Conservation (phyloP, 2,888 invertebrate species). For the Digitonthophagus gazella region DNA sequence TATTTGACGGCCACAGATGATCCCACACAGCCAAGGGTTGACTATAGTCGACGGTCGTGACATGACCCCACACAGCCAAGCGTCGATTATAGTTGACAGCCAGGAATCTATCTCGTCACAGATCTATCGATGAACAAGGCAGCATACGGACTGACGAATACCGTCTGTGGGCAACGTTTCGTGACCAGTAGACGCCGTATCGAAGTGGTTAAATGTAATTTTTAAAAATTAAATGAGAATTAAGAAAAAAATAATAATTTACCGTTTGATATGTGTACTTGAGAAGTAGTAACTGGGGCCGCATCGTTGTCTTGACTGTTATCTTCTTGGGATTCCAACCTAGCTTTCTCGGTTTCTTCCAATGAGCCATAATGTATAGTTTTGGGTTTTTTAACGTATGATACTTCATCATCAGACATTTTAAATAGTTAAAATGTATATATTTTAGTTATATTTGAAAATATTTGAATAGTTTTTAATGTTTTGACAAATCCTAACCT, state of each 20-base stretch:
- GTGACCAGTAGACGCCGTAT: too few species aligned
- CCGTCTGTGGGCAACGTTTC: too few species aligned
- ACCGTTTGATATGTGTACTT: constrained; percentile 69
- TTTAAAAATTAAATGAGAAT: too few species aligned
- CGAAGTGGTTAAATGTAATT: too few species aligned
- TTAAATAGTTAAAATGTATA: constrained; percentile 20
- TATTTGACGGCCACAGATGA: too few species aligned
- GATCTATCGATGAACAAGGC: too few species aligned
- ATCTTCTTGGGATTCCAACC: constrained; percentile 62
- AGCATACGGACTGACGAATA: too few species aligned
- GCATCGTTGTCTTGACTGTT: constrained; percentile 58
- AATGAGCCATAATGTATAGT: constrained; percentile 87
- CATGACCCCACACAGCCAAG: too few species aligned
- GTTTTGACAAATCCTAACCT: neutral
- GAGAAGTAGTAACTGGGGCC: constrained; percentile 57
- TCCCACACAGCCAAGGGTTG: too few species aligned
- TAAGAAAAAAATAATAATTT: constrained; percentile 30
- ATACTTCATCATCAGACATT: constrained; percentile 82
- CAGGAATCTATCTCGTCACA: too few species aligned
- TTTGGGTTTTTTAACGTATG: constrained; percentile 71
- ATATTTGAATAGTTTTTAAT: neutral
- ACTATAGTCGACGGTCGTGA: too few species aligned
- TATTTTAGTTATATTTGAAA: neutral
- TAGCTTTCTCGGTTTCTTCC: constrained; percentile 77
- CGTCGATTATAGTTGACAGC: too few species aligned